Evolutionary conservation across 2,113 vertebrate species (phyloP), one percentile per base, ranked within the genome.

Genomic region (Hemicordylus capensis): DNA sequence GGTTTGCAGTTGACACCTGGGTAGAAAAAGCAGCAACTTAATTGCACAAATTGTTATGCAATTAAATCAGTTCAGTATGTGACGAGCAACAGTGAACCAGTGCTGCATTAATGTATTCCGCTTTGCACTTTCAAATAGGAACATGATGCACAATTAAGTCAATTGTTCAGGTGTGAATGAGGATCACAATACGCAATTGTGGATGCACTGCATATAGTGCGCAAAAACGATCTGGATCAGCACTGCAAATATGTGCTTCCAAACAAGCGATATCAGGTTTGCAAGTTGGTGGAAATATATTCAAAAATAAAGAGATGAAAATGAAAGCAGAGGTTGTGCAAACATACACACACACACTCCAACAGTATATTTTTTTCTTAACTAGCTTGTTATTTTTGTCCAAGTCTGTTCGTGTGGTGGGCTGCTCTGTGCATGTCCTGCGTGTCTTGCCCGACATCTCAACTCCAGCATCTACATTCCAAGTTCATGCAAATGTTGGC

Each of bases 401-500:
- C 10, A 31, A 20, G 66, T 17, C 26, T 44, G 37, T 7, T 2
- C 19, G 15, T 46, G 28, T 31, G n/a, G n/a, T n/a, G n/a, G n/a
- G n/a, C n/a, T n/a, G n/a, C 37, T 79, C 2, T 58, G 39, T 64
- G 22, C 4, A 9, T 61, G 37, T 81, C 20, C 79, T 51, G 42
- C 46, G 59, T 4, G 26, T 22, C 64, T 31, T 31, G 15, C n/a
- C 4, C 31, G 34, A 10, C 44, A 81, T 59, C 73, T 59, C 51
- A 15, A 20, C 11, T 0, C 51, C 54, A 73, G 66, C 1, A 80
- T 54, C 79, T 75, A 37, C 61, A 84, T 74, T 12, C 42, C 31
- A 80, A 70, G 76, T 75, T 0, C 0, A 88, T 84, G 76, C 78
- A 89, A 92, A 85, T 92, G 82, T 83, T 80, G 76, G 66, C 66